Conservation (phyloP, 2,888 invertebrate genomes). For the Leptopterna dolabrata region DNA sequence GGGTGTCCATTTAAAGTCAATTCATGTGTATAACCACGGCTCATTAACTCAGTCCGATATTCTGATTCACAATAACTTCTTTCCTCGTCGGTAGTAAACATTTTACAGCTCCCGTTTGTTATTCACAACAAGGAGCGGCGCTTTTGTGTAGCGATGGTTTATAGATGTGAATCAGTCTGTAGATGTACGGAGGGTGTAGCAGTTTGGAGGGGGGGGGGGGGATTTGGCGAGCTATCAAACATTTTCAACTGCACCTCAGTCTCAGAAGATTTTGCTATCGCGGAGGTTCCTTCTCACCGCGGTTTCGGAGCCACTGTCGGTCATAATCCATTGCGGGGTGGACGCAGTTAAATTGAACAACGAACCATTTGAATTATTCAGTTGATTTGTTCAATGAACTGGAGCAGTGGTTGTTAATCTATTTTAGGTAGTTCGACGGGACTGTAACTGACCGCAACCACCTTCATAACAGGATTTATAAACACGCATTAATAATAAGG, state of each 20-base stretch:
- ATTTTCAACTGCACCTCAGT: neutral
- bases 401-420: no score
- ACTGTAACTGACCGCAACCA: no score
- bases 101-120: constrained; percentile 50
- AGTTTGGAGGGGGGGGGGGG: neutral
- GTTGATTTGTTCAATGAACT: no score
- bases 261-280: neutral
- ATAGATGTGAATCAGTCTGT: neutral
- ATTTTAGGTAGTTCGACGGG: no score
- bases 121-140: constrained; percentile 36
- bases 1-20: constrained; percentile 34
- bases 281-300: no score
- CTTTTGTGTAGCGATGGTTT: constrained; percentile 2
- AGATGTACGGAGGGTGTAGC: neutral
- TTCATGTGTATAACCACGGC: constrained; percentile 47
- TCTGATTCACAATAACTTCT: constrained; percentile 48
- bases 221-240: neutral
- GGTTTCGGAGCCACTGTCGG: no score
- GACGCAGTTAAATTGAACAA: no score
- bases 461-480: no score
- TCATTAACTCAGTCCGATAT: constrained; percentile 47
- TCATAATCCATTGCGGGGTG: no score
- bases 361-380: no score
- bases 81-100: neutral
- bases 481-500: no score